Evolutionary conservation across 2,113 vertebrate genomes (phyloP).

Genomic region (Tricholaema leucomelas): DNA sequence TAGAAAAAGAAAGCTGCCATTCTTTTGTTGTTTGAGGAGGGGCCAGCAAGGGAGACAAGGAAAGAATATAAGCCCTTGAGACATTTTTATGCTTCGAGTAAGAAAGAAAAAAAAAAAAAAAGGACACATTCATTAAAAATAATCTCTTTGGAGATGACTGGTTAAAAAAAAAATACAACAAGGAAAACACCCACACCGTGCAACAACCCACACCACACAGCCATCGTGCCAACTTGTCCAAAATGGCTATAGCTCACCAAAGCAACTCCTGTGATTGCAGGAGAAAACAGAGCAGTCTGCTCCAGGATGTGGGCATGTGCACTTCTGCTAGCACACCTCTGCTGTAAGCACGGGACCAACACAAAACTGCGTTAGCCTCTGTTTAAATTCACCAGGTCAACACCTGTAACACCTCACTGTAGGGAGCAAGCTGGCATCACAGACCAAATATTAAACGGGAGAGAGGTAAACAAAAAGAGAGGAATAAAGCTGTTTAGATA

Average conservation of each 20-base stretch:
- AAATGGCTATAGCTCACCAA: background rate
- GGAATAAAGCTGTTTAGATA: background rate
- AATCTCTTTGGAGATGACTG: slow-evolving; percentile 30
- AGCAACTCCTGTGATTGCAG: background rate
- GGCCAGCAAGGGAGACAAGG: slow-evolving; percentile 41
- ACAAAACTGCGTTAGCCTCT: background rate
- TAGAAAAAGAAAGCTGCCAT: slow-evolving; percentile 48
- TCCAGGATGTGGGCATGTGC: background rate
- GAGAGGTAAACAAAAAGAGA: background rate
- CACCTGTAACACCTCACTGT: background rate
- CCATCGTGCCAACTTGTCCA: background rate
- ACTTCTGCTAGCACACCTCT: background rate
- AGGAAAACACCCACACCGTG: background rate
- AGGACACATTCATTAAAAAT: slow-evolving; percentile 57
- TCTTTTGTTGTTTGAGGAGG: slow-evolving; percentile 64
- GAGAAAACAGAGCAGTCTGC: background rate
- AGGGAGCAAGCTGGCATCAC: background rate
- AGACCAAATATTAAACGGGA: background rate
- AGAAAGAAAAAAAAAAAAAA: slow-evolving; percentile 11
- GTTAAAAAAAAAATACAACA: background rate
- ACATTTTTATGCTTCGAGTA: slow-evolving; percentile 34
- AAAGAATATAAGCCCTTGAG: slow-evolving; percentile 58
- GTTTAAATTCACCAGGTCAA: background rate
- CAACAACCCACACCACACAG: background rate
- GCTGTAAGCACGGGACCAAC: background rate